phyloP scores from a whole-genome alignment of 2,888 invertebrate species.

The Galeruca laticollis region DNA sequence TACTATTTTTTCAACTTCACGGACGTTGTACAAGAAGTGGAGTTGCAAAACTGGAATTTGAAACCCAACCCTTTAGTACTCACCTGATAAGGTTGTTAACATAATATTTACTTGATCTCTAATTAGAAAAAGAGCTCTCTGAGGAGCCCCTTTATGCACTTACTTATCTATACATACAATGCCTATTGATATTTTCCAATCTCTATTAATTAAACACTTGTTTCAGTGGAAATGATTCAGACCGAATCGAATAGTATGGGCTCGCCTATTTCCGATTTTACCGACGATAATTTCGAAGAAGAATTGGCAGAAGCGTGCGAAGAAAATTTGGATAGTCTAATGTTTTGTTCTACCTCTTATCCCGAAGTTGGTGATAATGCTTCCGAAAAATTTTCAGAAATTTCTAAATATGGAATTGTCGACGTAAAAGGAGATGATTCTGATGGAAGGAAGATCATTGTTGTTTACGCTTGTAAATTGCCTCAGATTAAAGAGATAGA shows the following conservation, averaged over 20 bases:
- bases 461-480: conserved; percentile 93
- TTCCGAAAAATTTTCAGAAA: conserved; percentile 68
- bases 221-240: conserved; percentile 62
- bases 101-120: too few species aligned
- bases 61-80: too few species aligned
- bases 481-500: conserved; percentile 65
- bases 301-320: conserved; percentile 78
- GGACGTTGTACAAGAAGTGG: too few species aligned
- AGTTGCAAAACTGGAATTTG: too few species aligned
- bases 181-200: too few species aligned
- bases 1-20: too few species aligned
- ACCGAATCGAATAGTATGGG: conserved; percentile 68
- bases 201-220: background rate
- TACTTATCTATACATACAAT: too few species aligned
- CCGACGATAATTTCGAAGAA: conserved; percentile 92
- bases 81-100: too few species aligned
- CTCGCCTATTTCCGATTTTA: conserved; percentile 85
- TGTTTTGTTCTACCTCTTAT: conserved; percentile 62
- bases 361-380: conserved; percentile 74
- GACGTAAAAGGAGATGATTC: conserved; percentile 88
- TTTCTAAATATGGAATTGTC: conserved; percentile 81
- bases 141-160: too few species aligned
- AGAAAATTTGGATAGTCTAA: conserved; percentile 63
- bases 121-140: too few species aligned
- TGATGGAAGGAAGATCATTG: conserved; percentile 93